phyloP scores from a whole-genome alignment of 92 coral and sea anemone genomes.

The Epizoanthus illoricatus region DNA sequence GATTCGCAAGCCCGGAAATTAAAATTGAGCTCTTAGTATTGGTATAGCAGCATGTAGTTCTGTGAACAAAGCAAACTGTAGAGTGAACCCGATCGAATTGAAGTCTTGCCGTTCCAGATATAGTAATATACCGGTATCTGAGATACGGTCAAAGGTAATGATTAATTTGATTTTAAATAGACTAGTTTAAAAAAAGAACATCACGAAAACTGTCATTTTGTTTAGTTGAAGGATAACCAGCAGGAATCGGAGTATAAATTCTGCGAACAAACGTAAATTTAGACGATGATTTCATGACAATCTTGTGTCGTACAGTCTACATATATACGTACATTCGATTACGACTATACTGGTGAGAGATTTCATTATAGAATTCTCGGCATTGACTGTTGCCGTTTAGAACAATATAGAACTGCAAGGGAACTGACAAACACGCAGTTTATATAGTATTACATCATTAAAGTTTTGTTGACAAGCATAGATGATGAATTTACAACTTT shows the following conservation, averaged over 20 bases:
- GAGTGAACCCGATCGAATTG: background rate
- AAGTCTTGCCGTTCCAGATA: background rate
- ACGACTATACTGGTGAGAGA: too few relatives aligned
- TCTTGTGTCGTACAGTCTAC: too few relatives aligned
- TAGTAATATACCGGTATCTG: background rate
- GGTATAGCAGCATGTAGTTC: constrained; percentile 1
- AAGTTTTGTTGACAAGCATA: too few relatives aligned
- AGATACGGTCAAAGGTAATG: constrained; percentile 7
- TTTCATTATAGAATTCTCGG: too few relatives aligned
- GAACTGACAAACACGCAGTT: too few relatives aligned
- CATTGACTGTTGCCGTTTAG: too few relatives aligned
- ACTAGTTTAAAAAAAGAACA: constrained; percentile 13
- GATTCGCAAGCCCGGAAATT: constrained; percentile 33
- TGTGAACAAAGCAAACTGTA: background rate
- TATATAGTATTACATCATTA: too few relatives aligned
- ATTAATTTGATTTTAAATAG: constrained; percentile 34
- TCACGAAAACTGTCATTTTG: background rate
- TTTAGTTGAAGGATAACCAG: constrained; percentile 2
- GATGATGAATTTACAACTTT: too few relatives aligned
- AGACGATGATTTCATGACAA: too few relatives aligned
- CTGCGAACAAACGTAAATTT: background rate
- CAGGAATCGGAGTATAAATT: background rate
- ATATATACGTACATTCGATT: too few relatives aligned
- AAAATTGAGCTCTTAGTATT: background rate
- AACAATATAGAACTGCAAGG: too few relatives aligned